These are phyloP conservation scores for Aporophyla nigra DNA, from an alignment of 2,888 invertebrate species.

Conservation along the genomic window DNA sequence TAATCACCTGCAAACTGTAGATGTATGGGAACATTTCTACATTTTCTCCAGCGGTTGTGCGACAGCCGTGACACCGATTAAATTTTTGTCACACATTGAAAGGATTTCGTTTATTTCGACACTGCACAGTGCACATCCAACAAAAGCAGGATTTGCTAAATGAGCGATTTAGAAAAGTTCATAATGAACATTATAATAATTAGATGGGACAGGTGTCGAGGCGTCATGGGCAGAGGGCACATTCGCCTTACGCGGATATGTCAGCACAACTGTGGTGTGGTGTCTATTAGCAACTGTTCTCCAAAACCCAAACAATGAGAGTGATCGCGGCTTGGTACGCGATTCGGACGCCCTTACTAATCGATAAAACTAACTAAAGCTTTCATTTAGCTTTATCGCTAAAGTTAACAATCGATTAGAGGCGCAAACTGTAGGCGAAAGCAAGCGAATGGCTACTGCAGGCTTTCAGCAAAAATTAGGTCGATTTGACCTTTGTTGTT, in stretches of 20 bases:
- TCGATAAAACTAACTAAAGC: slow-evolving; percentile 82
- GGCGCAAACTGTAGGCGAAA: slow-evolving; percentile 68
- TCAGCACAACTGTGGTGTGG: slow-evolving; percentile 79
- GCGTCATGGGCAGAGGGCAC: slow-evolving; percentile 78
- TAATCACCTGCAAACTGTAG: slow-evolving; percentile 88
- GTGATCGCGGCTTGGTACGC: slow-evolving; percentile 89
- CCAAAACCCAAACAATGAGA: slow-evolving; percentile 88
- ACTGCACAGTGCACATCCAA: slow-evolving; percentile 43
- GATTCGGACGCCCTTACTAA: slow-evolving; percentile 78
- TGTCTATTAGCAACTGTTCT: slow-evolving; percentile 86
- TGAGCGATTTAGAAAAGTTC: slow-evolving; percentile 63
- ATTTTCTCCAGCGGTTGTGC: slow-evolving; percentile 76
- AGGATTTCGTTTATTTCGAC: slow-evolving; percentile 52
- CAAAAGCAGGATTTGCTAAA: slow-evolving; percentile 61
- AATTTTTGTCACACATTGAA: slow-evolving; percentile 67
- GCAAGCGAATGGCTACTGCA: slow-evolving; percentile 73
- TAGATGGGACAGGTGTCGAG: slow-evolving; percentile 60
- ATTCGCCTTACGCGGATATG: slow-evolving; percentile 82
- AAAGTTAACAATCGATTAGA: slow-evolving; percentile 72
- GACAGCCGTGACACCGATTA: slow-evolving; percentile 68
- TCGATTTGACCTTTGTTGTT: slow-evolving; percentile 66
- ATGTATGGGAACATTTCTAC: slow-evolving; percentile 89
- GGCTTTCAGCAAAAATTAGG: slow-evolving; percentile 70
- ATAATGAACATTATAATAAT: slow-evolving; percentile 64
- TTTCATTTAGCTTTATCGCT: slow-evolving; percentile 77